Evolutionary conservation across 2,888 invertebrate genomes (phyloP).

Genomic region (Pterobdella sp.): DNA sequence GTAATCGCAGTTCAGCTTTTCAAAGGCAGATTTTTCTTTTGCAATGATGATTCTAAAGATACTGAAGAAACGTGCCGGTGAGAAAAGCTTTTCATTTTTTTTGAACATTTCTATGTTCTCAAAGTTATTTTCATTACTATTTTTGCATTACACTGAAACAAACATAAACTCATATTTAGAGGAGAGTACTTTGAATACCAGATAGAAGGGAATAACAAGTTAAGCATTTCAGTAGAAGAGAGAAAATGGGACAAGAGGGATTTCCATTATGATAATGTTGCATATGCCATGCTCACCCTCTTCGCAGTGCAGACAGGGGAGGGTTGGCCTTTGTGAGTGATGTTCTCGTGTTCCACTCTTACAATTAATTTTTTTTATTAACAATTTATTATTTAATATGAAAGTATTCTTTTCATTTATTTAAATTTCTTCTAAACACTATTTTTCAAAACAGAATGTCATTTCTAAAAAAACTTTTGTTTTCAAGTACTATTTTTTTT

Average conservation of each 20-base stretch:
- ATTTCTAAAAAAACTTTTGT: no score
- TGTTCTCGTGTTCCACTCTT: no score
- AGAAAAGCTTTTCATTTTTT: slow-evolving; percentile 53
- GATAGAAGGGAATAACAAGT: slow-evolving; percentile 55
- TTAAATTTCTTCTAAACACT: no score
- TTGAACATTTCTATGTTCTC: background rate
- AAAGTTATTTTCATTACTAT: background rate
- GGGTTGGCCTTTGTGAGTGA: slow-evolving; percentile 90
- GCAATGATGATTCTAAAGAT: slow-evolving; percentile 95
- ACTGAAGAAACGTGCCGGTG: slow-evolving; percentile 89
- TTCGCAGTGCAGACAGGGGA: slow-evolving; percentile 99
- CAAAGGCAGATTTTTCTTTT: slow-evolving; percentile 98
- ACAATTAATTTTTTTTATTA: no score
- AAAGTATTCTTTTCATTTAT: no score
- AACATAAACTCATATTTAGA: slow-evolving; percentile 55
- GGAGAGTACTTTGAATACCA: slow-evolving; percentile 90
- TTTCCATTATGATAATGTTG: slow-evolving; percentile 98
- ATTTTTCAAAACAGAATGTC: no score
- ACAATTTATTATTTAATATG: no score
- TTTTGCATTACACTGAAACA: background rate
- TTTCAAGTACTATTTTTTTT: no score
- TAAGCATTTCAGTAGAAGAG: slow-evolving; percentile 67
- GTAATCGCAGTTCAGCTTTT: slow-evolving; percentile 99
- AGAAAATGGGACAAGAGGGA: slow-evolving; percentile 82
- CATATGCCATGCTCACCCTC: slow-evolving; percentile 93